Conservation (phyloP, 2,888 invertebrate genomes). For the Ennomos quercinarius region DNA sequence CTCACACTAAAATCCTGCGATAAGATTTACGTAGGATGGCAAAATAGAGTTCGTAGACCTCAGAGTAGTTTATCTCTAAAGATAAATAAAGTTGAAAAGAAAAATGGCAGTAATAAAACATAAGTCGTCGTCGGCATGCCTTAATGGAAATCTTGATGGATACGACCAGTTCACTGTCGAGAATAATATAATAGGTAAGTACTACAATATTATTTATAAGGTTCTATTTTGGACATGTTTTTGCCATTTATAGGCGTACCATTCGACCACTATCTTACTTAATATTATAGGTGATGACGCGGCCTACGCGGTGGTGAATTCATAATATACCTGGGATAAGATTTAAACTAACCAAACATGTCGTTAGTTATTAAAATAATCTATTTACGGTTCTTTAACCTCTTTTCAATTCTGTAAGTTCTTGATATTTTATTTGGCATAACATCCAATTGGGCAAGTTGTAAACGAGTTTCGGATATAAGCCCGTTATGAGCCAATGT, state of each 20-base stretch:
- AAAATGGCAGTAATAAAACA: slow-evolving; percentile 50
- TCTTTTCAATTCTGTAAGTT: slow-evolving; percentile 17
- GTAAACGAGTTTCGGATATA: slow-evolving; percentile 42
- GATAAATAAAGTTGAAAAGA: slow-evolving; percentile 40
- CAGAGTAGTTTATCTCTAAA: slow-evolving; percentile 15
- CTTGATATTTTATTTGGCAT: slow-evolving; percentile 42
- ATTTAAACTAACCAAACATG: background rate
- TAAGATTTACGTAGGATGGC: background rate
- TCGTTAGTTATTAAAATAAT: slow-evolving; percentile 1
- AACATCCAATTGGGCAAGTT: slow-evolving; percentile 44
- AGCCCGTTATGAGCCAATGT: slow-evolving; percentile 41
- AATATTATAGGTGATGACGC: too few relatives aligned
- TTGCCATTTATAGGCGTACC: too few relatives aligned
- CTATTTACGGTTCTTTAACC: slow-evolving; percentile 22
- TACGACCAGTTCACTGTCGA: slow-evolving; percentile 39
- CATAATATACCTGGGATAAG: too few relatives aligned
- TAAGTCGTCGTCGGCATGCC: slow-evolving; percentile 38
- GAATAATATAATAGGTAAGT: slow-evolving; percentile 36
- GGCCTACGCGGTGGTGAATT: too few relatives aligned
- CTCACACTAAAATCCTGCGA: too few relatives aligned
- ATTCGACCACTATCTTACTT: too few relatives aligned
- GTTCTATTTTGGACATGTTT: too few relatives aligned
- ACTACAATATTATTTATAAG: too few relatives aligned
- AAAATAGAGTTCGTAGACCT: slow-evolving; percentile 18
- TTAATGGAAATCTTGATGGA: slow-evolving; percentile 51